These are phyloP conservation scores for Graptemys geographica DNA, from an alignment of 2,797 vertebrate species.

Conservation along the genomic window DNA sequence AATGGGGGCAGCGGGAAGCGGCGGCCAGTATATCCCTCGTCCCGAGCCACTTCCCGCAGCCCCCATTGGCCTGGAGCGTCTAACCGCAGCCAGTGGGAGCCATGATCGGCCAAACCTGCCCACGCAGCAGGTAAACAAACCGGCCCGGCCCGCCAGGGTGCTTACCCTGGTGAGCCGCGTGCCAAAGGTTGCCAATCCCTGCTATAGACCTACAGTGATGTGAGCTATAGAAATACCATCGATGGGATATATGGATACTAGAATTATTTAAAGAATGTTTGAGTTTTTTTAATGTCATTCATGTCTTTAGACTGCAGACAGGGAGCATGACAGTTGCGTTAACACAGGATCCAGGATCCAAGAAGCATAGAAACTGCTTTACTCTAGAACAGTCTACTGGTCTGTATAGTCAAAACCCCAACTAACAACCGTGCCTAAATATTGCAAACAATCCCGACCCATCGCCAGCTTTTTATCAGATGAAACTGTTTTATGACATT, in stretches of 20 bases:
- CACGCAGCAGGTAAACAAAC: no score
- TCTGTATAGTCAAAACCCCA: neutral
- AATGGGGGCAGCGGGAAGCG: no score
- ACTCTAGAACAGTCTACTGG: fast-evolving
- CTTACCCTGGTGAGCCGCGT: no score
- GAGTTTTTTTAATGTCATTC: neutral
- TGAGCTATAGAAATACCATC: neutral
- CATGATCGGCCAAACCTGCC: no score
- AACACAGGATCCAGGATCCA: neutral
- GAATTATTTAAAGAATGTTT: neutral
- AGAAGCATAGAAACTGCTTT: neutral
- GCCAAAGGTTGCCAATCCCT: no score
- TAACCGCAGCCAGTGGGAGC: no score
- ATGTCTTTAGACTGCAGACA: neutral
- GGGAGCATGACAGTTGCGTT: fast-evolving
- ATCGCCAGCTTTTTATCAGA: neutral
- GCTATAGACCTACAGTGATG: neutral
- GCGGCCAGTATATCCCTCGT: no score
- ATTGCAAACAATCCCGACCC: neutral
- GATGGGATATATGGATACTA: neutral
- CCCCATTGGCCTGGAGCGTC: no score
- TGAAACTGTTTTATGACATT: neutral
- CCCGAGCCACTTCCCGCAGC: no score
- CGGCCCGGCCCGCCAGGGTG: no score
- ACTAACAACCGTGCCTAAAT: neutral